These are phyloP conservation scores for Ginglymostoma cirratum DNA, from an alignment of 2,113 vertebrate genomes.

Conservation along the genomic window DNA sequence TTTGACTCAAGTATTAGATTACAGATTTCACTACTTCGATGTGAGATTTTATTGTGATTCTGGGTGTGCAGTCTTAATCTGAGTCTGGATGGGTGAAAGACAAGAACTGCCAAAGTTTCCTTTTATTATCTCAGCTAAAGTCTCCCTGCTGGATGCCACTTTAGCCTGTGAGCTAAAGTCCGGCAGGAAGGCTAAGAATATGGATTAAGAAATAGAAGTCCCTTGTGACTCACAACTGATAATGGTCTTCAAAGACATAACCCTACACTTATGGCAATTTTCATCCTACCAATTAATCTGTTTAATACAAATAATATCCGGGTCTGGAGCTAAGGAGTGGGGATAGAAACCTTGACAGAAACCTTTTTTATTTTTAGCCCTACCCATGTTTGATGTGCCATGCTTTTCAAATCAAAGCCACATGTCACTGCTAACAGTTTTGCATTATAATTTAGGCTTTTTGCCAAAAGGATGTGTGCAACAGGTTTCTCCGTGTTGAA, in stretches of 20 bases:
- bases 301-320: background rate
- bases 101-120: background rate
- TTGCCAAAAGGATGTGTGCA: background rate
- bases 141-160: background rate
- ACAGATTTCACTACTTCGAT: background rate
- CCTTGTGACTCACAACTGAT: background rate
- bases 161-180: background rate
- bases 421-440: background rate
- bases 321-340: background rate
- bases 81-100: too few relatives aligned
- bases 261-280: background rate
- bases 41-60: background rate
- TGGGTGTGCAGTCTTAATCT: background rate
- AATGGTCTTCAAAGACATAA: background rate
- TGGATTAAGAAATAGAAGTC: background rate
- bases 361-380: background rate
- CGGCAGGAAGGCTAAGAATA: background rate
- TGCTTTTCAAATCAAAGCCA: background rate
- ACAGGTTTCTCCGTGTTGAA: background rate
- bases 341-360: background rate
- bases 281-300: background rate
- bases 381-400: background rate
- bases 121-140: background rate
- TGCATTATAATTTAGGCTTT: background rate
- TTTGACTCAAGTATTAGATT: background rate